These are phyloP conservation scores for Archips xylosteana DNA, from an alignment of 2,888 invertebrate species.

Conservation along the genomic window DNA sequence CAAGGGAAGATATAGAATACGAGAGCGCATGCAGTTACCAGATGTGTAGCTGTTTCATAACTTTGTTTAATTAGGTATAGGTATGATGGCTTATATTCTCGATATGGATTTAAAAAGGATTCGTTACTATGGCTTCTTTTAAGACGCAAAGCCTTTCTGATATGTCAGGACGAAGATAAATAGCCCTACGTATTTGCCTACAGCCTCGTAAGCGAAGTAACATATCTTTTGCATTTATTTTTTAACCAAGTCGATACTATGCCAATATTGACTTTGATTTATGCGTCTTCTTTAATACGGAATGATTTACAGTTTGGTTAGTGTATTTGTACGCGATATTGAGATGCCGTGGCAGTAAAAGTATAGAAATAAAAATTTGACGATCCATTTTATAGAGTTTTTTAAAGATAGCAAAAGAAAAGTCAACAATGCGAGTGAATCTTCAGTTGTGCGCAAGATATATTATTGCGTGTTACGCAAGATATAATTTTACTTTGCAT, in stretches of 20 bases:
- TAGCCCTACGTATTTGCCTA: slow-evolving; percentile 23
- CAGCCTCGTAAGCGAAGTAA: slow-evolving; percentile 18
- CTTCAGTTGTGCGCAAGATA: too few species aligned
- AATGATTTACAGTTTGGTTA: slow-evolving; percentile 20
- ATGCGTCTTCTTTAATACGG: slow-evolving; percentile 21
- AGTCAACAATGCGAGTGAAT: not conserved
- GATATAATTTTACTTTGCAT: too few species aligned
- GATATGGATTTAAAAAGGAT: not conserved
- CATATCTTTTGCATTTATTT: slow-evolving; percentile 35
- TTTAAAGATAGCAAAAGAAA: not conserved
- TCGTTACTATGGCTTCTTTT: slow-evolving; percentile 21
- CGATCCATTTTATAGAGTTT: slow-evolving; percentile 5
- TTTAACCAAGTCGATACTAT: slow-evolving; percentile 27
- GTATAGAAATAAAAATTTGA: slow-evolving; percentile 12
- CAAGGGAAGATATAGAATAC: too few species aligned
- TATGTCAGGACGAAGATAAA: slow-evolving; percentile 34
- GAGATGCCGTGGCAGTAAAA: slow-evolving; percentile 21
- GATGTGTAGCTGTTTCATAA: not conserved
- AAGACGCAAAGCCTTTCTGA: slow-evolving; percentile 19
- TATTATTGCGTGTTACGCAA: too few species aligned
- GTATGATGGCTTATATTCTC: not conserved
- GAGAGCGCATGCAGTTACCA: not conserved
- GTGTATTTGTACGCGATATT: not conserved
- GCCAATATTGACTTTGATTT: slow-evolving; percentile 35
- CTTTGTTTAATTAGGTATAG: not conserved